Evolutionary conservation across 2,888 invertebrate genomes (phyloP).

Genomic region (Neoscelio sp.): DNA sequence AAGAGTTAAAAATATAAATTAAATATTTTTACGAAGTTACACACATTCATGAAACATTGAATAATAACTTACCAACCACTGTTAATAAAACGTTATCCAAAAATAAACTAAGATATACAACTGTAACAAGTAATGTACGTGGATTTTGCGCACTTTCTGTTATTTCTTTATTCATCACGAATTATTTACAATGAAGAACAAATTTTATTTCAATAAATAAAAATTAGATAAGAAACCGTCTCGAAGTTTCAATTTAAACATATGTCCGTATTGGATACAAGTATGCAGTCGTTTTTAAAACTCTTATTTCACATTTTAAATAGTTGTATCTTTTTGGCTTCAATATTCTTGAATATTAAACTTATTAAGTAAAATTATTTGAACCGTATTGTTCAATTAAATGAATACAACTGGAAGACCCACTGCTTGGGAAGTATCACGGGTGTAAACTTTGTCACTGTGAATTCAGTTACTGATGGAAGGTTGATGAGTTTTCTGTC

Average conservation of each 20-base stretch:
- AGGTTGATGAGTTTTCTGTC: conserved; percentile 74
- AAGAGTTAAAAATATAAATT: conserved; percentile 30
- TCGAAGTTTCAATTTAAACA: neutral
- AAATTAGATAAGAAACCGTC: too few relatives aligned
- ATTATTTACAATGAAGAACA: too few relatives aligned
- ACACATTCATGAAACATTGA: too few relatives aligned
- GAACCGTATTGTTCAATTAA: neutral
- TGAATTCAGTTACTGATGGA: conserved; percentile 75
- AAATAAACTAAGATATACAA: conserved; percentile 90
- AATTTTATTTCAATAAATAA: too few relatives aligned
- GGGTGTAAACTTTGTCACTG: conserved; percentile 45
- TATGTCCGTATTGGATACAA: neutral
- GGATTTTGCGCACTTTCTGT: conserved; percentile 71
- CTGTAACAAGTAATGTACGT: conserved; percentile 83
- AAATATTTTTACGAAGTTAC: neutral
- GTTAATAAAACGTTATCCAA: conserved; percentile 95
- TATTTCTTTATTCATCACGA: conserved; percentile 38
- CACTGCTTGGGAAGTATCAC: conserved; percentile 15
- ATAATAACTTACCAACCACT: conserved; percentile 89
- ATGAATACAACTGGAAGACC: neutral
- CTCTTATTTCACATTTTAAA: neutral
- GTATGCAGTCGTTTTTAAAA: neutral
- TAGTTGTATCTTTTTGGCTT: neutral
- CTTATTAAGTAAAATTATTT: neutral
- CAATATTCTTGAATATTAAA: neutral